Percentiles rank a stretch among this genome's conserved stretches.
phyloP scores from a whole-genome alignment of 2,888 invertebrate genomes.

The Odontomyia ornata region DNA sequence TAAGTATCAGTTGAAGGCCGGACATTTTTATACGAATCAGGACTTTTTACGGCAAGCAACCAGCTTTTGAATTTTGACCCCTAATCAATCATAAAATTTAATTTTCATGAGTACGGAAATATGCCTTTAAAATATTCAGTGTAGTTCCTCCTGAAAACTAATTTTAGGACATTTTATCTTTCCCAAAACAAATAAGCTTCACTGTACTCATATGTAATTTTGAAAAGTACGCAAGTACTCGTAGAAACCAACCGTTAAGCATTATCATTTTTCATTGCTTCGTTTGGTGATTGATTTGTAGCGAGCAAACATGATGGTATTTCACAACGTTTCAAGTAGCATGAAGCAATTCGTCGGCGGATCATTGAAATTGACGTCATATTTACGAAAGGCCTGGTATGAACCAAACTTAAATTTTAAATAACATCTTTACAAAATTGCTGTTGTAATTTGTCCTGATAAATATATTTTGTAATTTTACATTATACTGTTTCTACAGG shows the following conservation, averaged over 20 bases:
- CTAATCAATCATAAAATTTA: no score
- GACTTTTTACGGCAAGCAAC: no score
- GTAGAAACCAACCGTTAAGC: neutral
- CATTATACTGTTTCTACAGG: no score
- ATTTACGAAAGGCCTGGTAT: slow-evolving; percentile 2
- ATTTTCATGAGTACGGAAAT: no score
- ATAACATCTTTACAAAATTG: neutral
- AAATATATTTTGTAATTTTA: no score
- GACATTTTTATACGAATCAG: no score
- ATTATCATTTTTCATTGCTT: neutral
- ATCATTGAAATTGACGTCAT: neutral
- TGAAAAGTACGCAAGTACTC: neutral
- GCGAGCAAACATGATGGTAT: neutral
- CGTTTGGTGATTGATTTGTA: neutral
- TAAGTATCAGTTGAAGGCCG: no score
- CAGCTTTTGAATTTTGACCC: no score
- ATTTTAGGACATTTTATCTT: neutral
- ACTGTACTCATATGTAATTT: neutral
- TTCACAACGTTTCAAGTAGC: neutral
- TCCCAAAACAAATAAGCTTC: neutral
- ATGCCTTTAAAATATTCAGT: no score
- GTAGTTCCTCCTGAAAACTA: no score
- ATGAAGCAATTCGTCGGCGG: neutral
- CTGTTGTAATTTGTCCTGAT: neutral
- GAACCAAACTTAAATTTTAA: neutral